Evolutionary conservation across 1,140 invertebrate species (phyloP).

Genomic region (Dendrolimus kikuchii): DNA sequence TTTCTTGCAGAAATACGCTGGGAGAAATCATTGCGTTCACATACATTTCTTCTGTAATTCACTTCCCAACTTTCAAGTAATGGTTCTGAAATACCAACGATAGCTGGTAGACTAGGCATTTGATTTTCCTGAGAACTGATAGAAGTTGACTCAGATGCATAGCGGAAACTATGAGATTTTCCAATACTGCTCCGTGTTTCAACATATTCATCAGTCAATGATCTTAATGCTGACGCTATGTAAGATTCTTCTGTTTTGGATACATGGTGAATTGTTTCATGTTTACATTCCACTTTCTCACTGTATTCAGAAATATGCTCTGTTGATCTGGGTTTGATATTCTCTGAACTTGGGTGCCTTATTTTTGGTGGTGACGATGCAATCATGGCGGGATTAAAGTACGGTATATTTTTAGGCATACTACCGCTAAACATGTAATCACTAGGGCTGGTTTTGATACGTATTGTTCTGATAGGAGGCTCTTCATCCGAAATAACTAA

Average conservation of each 20-base stretch:
- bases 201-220: conserved; percentile 54
- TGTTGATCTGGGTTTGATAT: conserved; percentile 53
- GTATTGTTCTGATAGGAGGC: conserved; percentile 34
- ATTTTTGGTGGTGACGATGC: conserved; percentile 43
- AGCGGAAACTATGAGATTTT: conserved; percentile 79
- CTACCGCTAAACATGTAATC: conserved; percentile 58
- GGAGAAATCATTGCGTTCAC: conserved; percentile 50
- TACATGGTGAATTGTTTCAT: conserved; percentile 32
- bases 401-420: conserved; percentile 60
- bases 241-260: conserved; percentile 49
- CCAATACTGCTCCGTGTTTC: conserved; percentile 72
- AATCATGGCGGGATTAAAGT: conserved; percentile 50
- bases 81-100: conserved; percentile 69
- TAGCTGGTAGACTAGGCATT: conserved; percentile 67
- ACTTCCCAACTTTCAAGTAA: conserved; percentile 70
- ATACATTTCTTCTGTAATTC: conserved; percentile 66
- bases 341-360: conserved; percentile 48
- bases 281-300: conserved; percentile 41
- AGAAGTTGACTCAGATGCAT: conserved; percentile 66
- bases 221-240: conserved; percentile 45
- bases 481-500: conserved; percentile 46
- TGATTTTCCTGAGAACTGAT: conserved; percentile 65
- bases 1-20: conserved; percentile 59
- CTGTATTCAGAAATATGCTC: conserved; percentile 43
- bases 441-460: conserved; percentile 38